These are phyloP conservation scores for Bubo bubo DNA, from an alignment of 2,113 vertebrate genomes.

Conservation along the genomic window DNA sequence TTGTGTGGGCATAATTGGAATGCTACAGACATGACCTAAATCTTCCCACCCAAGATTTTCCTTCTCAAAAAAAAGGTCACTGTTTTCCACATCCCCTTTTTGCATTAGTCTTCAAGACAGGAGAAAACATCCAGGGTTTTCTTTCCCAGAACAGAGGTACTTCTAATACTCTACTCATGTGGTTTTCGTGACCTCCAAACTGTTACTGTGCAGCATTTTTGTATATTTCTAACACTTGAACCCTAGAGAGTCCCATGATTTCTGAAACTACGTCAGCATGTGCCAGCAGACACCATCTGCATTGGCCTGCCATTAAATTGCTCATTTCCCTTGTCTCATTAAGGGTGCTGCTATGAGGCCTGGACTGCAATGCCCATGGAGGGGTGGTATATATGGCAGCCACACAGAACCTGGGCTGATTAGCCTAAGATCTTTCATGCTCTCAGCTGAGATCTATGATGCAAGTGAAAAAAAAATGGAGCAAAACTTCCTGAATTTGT, in stretches of 20 bases:
- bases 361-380: fast-evolving
- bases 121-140: neutral
- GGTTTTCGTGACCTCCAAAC: neutral
- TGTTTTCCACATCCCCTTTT: neutral
- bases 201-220: neutral
- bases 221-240: neutral
- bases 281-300: neutral
- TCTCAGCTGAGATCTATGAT: neutral
- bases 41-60: neutral
- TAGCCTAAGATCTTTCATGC: neutral
- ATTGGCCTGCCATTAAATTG: neutral
- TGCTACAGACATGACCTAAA: fast-evolving
- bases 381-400: fast-evolving
- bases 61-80: neutral
- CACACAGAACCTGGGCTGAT: neutral
- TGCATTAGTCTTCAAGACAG: neutral
- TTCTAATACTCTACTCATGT: neutral
- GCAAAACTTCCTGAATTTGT: neutral
- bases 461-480: neutral
- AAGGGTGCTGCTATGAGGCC: neutral
- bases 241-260: neutral
- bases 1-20: neutral
- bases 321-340: fast-evolving
- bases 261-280: neutral
- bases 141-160: neutral